Conservation (phyloP, 1,140 invertebrate genomes). For the Monomorium pharaonis region DNA sequence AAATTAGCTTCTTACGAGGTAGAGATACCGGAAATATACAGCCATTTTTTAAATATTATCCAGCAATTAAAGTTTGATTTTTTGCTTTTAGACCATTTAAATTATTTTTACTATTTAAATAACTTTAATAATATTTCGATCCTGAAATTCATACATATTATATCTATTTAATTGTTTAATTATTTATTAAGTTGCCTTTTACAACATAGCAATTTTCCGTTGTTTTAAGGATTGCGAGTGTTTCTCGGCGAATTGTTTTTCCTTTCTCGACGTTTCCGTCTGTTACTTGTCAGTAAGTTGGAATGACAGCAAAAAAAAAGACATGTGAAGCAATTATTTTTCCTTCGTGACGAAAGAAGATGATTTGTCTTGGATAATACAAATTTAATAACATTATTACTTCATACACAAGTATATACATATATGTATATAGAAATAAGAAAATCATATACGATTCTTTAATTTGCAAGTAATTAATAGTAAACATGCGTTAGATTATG, state of each 20-base stretch:
- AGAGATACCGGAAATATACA: neutral
- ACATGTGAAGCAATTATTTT: constrained; percentile 41
- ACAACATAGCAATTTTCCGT: constrained; percentile 1
- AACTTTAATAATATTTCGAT: neutral
- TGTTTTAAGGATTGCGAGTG: constrained; percentile 2
- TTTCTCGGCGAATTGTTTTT: constrained; percentile 41
- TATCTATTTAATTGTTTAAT: neutral
- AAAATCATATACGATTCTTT: too few species aligned
- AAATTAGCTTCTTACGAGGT: neutral
- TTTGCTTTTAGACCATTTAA: neutral
- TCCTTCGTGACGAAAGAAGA: constrained; percentile 31
- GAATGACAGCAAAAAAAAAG: constrained; percentile 24
- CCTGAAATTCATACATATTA: neutral
- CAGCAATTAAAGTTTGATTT: neutral
- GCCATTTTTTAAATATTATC: neutral
- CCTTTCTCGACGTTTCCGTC: constrained; percentile 60
- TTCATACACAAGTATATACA: neutral
- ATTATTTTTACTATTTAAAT: neutral
- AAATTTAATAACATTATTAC: neutral
- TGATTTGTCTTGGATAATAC: neutral
- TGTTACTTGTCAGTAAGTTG: constrained; percentile 37
- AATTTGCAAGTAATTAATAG: too few species aligned
- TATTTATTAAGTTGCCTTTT: constrained; percentile 1
- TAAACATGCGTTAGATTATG: neutral
- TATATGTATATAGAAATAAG: too few species aligned